Percentiles rank a stretch among this genome's conserved stretches.
Conservation (phyloP, 2,113 vertebrate species). For the Ptilonorhynchus violaceus region DNA sequence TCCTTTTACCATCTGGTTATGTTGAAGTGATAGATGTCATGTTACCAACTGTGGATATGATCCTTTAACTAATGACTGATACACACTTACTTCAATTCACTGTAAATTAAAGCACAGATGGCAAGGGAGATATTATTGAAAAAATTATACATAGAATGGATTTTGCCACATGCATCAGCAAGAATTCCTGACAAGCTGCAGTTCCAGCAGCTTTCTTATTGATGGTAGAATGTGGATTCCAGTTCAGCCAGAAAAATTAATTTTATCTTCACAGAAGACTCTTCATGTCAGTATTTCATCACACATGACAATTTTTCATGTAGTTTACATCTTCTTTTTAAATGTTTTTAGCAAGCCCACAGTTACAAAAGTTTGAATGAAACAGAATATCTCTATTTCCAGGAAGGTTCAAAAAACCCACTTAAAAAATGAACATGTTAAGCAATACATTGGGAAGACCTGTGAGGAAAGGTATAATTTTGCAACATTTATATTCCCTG, state of each 20-base stretch:
- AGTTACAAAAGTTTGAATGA: background rate
- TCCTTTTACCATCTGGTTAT: background rate
- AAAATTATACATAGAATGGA: background rate
- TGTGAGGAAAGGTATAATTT: background rate
- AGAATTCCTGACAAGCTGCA: background rate
- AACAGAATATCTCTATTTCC: background rate
- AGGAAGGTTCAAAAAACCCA: background rate
- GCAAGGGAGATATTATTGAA: background rate
- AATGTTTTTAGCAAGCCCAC: background rate
- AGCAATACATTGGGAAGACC: background rate
- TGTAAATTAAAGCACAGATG: background rate
- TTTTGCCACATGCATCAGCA: background rate
- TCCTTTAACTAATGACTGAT: background rate
- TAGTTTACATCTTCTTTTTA: background rate
- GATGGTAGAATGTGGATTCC: background rate
- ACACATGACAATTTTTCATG: background rate
- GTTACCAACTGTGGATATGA: background rate
- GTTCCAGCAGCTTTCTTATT: background rate
- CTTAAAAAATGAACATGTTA: background rate
- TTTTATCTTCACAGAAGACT: background rate
- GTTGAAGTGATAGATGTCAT: background rate
- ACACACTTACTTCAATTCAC: background rate
- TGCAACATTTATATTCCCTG: background rate
- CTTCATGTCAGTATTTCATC: background rate
- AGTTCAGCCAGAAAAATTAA: background rate